These are phyloP conservation scores for Gavialis gangeticus DNA, from an alignment of 2,113 vertebrate species.

Conservation along the genomic window DNA sequence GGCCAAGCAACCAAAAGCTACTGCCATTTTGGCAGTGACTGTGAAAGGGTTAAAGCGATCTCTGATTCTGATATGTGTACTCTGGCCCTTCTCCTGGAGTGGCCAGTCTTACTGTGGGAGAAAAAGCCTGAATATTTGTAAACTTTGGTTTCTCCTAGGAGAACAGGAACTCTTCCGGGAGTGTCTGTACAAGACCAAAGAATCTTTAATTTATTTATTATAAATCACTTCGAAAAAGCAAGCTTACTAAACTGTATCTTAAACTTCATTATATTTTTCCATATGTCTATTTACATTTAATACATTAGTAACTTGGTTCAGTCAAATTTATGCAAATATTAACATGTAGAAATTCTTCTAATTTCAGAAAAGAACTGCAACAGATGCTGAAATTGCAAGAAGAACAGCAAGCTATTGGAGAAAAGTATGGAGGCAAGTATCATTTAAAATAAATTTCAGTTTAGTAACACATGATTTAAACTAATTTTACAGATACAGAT, in stretches of 20 bases:
- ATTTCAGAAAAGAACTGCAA: constrained; percentile 77
- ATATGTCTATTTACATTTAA: background rate
- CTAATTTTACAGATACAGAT: background rate
- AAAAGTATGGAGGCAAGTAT: constrained; percentile 71
- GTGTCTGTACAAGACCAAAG: background rate
- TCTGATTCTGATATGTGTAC: background rate
- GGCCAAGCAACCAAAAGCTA: no score
- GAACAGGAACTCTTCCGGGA: background rate
- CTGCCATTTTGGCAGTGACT: no score
- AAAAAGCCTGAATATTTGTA: background rate
- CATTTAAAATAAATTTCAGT: constrained; percentile 3
- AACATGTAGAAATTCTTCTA: constrained; percentile 34
- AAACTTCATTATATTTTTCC: background rate
- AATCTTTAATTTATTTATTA: background rate
- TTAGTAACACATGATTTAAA: background rate
- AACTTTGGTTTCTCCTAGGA: no score
- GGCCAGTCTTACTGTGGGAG: no score
- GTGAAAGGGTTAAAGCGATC: no score
- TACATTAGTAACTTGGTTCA: background rate
- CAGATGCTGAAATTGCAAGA: constrained; percentile 60
- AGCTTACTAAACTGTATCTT: background rate
- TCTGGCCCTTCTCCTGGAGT: background rate
- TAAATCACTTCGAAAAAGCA: background rate
- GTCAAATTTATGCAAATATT: background rate
- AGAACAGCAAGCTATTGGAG: constrained; percentile 48